phyloP scores from a whole-genome alignment of 2,797 vertebrate species.

The Thunnus albacares region DNA sequence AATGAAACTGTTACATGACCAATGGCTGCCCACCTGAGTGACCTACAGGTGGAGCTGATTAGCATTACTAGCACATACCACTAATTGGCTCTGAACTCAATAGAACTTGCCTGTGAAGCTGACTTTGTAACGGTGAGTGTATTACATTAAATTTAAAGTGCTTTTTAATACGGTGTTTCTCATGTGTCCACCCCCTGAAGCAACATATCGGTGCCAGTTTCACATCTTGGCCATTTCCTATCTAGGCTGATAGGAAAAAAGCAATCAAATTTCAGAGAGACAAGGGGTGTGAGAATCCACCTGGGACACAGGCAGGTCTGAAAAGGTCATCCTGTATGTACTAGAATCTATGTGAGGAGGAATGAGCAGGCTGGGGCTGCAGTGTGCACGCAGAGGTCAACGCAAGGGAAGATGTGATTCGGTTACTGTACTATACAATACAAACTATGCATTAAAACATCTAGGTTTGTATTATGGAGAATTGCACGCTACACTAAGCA shows the following conservation, averaged over 20 bases:
- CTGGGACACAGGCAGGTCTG: slow-evolving; percentile 65
- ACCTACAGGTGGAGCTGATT: slow-evolving; percentile 17
- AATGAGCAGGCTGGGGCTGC: slow-evolving; percentile 25
- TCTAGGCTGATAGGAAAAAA: slow-evolving; percentile 60
- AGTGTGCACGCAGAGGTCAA: slow-evolving; percentile 40
- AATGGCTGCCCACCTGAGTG: background rate
- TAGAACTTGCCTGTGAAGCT: slow-evolving; percentile 1
- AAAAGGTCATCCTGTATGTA: slow-evolving; percentile 73
- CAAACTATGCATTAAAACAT: slow-evolving; percentile 22
- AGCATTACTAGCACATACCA: slow-evolving; percentile 22
- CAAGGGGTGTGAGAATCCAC: slow-evolving; percentile 63
- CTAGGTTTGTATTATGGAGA: background rate
- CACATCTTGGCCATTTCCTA: slow-evolving; percentile 61
- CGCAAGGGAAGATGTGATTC: slow-evolving; percentile 17
- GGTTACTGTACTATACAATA: background rate
- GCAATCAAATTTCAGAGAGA: slow-evolving; percentile 75
- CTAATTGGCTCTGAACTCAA: slow-evolving; percentile 45
- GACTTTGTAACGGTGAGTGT: slow-evolving; percentile 19
- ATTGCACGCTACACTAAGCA: background rate
- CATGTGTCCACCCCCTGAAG: slow-evolving; percentile 35
- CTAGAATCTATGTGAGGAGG: slow-evolving; percentile 41
- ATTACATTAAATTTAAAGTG: slow-evolving; percentile 41
- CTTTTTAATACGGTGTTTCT: slow-evolving; percentile 43
- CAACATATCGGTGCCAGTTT: slow-evolving; percentile 53
- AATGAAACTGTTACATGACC: background rate